Conservation (phyloP, 2,888 invertebrate genomes). For the Caenorhabditis japonica region DNA sequence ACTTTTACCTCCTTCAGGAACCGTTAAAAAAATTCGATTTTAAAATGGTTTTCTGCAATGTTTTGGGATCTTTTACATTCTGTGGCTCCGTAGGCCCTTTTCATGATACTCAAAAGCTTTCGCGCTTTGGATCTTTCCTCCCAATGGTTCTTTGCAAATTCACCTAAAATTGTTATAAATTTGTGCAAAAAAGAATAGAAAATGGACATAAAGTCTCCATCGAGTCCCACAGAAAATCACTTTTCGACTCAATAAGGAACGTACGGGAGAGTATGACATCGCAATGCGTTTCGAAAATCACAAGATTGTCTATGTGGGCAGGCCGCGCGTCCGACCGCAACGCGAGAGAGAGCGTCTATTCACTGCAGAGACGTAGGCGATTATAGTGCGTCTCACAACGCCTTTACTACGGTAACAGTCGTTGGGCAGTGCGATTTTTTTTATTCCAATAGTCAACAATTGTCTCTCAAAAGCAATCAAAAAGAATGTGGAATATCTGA, state of each 20-base stretch:
- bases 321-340: conserved; percentile 37
- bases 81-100: conserved; percentile 9
- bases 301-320: conserved; percentile 9
- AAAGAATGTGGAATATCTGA: conserved; percentile 7
- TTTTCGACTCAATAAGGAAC: conserved; percentile 11
- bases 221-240: conserved; percentile 4
- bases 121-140: conserved; percentile 19
- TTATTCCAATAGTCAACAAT: conserved; percentile 17
- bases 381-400: not conserved
- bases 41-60: conserved; percentile 5
- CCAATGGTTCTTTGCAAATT: conserved; percentile 24
- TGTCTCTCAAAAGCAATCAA: conserved; percentile 7
- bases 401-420: conserved; percentile 36
- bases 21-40: not conserved
- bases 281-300: conserved; percentile 41
- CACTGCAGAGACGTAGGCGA: conserved; percentile 25
- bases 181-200: conserved; percentile 39
- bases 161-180: conserved; percentile 37
- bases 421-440: conserved; percentile 42
- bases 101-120: not conserved
- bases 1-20: conserved; percentile 24
- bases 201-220: conserved; percentile 16
- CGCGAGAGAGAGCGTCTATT: conserved; percentile 1
- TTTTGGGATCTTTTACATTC: conserved; percentile 6
- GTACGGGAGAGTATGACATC: not conserved